These are phyloP conservation scores for Mycteria americana DNA, from an alignment of 2,797 vertebrate species.

Conservation along the genomic window DNA sequence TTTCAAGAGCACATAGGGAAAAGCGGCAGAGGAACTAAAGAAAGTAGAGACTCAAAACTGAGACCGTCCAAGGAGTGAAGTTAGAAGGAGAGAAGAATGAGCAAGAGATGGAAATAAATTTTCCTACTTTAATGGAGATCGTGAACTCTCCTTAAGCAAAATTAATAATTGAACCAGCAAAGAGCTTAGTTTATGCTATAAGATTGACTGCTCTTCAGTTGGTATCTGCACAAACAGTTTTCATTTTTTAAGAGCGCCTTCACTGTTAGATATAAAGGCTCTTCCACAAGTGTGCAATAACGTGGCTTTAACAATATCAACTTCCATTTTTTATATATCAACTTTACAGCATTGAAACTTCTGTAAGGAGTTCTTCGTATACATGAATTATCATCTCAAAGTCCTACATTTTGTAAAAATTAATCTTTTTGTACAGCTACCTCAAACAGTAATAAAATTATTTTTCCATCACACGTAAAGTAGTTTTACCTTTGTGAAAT, in stretches of 20 bases:
- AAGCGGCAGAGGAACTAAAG: not conserved
- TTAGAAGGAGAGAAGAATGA: not conserved
- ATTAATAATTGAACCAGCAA: not conserved
- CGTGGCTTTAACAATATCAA: not conserved
- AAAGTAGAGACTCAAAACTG: not conserved
- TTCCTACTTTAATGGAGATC: not conserved
- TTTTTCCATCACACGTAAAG: not conserved
- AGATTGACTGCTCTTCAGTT: not conserved
- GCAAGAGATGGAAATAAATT: not conserved
- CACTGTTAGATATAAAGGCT: not conserved
- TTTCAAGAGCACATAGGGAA: not conserved
- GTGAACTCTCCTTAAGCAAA: not conserved
- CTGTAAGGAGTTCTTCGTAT: not conserved
- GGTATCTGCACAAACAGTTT: not conserved
- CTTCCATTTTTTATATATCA: not conserved
- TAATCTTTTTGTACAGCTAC: not conserved
- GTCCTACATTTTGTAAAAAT: not conserved
- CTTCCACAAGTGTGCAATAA: rapidly evolving
- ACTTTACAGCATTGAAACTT: not conserved
- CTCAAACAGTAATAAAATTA: not conserved
- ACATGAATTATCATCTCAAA: not conserved
- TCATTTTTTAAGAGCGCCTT: not conserved
- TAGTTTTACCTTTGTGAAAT: not conserved
- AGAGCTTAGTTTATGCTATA: not conserved
- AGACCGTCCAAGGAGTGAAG: not conserved